Percentiles rank a stretch among this genome's conserved stretches.
These are phyloP conservation scores for Drosophila hydei DNA, from an alignment of 1,140 invertebrate species.

Conservation along the genomic window DNA sequence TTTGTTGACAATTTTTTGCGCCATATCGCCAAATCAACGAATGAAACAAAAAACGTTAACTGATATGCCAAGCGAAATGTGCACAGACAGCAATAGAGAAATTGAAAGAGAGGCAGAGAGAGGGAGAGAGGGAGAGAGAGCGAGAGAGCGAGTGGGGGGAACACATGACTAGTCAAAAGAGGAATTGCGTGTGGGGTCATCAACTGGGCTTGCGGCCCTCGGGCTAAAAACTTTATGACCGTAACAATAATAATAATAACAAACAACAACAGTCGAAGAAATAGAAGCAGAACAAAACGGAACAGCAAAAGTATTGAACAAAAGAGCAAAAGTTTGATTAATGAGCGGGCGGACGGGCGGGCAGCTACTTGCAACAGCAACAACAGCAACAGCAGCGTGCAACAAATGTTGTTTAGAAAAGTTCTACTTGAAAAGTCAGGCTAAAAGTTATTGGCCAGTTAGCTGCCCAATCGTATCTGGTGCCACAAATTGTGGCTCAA, in stretches of 20 bases:
- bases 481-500: constrained; percentile 23
- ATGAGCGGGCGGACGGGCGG: constrained; percentile 43
- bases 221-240: constrained; percentile 53
- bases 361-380: constrained; percentile 6
- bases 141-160: constrained; percentile 12
- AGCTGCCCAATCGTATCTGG: constrained; percentile 9
- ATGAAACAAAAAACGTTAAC: constrained; percentile 37
- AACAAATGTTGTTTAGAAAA: constrained; percentile 6
- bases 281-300: constrained; percentile 29
- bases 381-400: constrained; percentile 1
- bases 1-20: constrained; percentile 60
- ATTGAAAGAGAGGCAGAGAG: constrained; percentile 1
- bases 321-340: constrained; percentile 77
- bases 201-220: constrained; percentile 47
- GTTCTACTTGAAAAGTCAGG: constrained; percentile 9
- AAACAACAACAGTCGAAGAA: constrained; percentile 53
- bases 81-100: constrained; percentile 33
- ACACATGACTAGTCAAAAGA: constrained; percentile 5
- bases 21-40: constrained; percentile 68
- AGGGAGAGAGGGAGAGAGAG: constrained; percentile 21
- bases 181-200: constrained; percentile 70
- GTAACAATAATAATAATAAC: constrained; percentile 71
- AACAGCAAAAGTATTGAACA: constrained; percentile 62
- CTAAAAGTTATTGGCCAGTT: constrained; percentile 6
- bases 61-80: constrained; percentile 59